A percentile compares a stretch with the other conserved stretches of the same genome.
These are phyloP conservation scores for Hermodice carunculata DNA, from an alignment of 2,888 invertebrate genomes.

Conservation along the genomic window DNA sequence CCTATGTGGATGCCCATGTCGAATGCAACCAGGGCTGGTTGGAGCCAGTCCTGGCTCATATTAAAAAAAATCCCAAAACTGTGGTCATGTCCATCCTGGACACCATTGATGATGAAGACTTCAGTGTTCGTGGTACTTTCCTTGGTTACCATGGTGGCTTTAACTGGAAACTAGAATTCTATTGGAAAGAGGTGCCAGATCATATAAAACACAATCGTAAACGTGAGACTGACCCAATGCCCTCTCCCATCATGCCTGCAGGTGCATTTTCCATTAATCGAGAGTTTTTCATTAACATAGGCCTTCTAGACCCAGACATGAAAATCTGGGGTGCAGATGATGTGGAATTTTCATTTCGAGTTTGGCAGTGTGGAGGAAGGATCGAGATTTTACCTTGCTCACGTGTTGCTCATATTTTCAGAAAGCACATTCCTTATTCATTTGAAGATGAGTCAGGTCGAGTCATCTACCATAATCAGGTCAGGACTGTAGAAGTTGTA, in stretches of 20 bases:
- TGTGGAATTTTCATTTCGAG: conserved; percentile 21
- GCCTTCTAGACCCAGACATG: conserved; percentile 18
- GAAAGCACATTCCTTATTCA: conserved; percentile 11
- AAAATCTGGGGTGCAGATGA: conserved; percentile 21
- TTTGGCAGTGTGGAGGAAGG: conserved; percentile 19
- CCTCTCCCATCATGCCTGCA: conserved; percentile 21
- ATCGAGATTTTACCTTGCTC: conserved; percentile 16
- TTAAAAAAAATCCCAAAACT: not conserved
- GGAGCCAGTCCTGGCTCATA: not conserved
- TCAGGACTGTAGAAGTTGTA: not conserved
- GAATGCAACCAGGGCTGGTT: conserved; percentile 10
- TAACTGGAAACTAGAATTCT: conserved; percentile 18
- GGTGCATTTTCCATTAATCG: conserved; percentile 13
- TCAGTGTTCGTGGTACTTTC: not conserved
- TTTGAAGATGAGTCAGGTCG: not conserved
- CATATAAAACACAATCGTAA: not conserved
- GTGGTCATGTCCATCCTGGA: conserved; percentile 15
- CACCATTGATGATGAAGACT: conserved; percentile 3
- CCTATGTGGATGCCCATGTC: conserved; percentile 15
- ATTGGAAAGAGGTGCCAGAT: conserved; percentile 15
- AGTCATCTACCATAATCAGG: conserved; percentile 16
- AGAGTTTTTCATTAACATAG: conserved; percentile 2
- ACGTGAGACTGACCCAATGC: conserved; percentile 6
- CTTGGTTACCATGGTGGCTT: conserved; percentile 15
- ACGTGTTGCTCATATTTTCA: conserved; percentile 13